Percentiles rank a stretch among this genome's conserved stretches.
Evolutionary conservation across 2,888 invertebrate genomes (phyloP).

Genomic region (Cryptus viduatorius): DNA sequence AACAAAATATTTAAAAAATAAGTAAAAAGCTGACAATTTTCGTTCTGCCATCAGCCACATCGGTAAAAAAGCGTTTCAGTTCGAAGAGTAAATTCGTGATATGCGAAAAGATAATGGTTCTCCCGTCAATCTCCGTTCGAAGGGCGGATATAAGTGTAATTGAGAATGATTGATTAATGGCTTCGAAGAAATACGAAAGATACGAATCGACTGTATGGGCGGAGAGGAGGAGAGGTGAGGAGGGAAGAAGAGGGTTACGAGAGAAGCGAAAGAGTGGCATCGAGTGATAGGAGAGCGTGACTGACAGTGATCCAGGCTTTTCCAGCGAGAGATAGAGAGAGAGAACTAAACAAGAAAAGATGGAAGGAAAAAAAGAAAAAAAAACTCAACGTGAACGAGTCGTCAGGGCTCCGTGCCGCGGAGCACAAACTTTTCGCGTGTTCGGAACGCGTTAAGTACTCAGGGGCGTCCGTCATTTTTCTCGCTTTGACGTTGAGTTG

Average conservation of each 20-base stretch:
- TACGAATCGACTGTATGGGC: slow-evolving; percentile 5
- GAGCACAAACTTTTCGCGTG: slow-evolving; percentile 25
- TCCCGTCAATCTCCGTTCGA: slow-evolving; percentile 32
- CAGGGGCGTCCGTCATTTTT: slow-evolving; percentile 45
- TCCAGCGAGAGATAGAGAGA: slow-evolving; percentile 11
- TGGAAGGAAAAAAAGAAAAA: slow-evolving; percentile 8
- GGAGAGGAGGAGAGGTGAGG: background rate
- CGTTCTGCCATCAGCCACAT: background rate
- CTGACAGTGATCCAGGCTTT: slow-evolving; percentile 34
- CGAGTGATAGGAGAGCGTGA: slow-evolving; percentile 34
- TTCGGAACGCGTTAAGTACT: slow-evolving; percentile 33
- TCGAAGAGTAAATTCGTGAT: slow-evolving; percentile 5
- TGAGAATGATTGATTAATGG: slow-evolving; percentile 40
- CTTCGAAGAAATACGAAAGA: slow-evolving; percentile 5
- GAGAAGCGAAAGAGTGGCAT: slow-evolving; percentile 19
- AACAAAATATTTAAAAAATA: background rate
- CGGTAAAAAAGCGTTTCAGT: background rate
- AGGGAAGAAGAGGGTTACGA: background rate
- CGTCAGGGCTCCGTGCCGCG: background rate
- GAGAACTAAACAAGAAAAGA: slow-evolving; percentile 31
- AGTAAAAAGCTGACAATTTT: background rate
- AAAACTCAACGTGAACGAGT: background rate
- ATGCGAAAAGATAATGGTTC: background rate
- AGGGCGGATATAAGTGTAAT: slow-evolving; percentile 34
- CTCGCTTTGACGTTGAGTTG: slow-evolving; percentile 51